phyloP scores from a whole-genome alignment of 1,140 invertebrate species.

The Drosophila arizonae region DNA sequence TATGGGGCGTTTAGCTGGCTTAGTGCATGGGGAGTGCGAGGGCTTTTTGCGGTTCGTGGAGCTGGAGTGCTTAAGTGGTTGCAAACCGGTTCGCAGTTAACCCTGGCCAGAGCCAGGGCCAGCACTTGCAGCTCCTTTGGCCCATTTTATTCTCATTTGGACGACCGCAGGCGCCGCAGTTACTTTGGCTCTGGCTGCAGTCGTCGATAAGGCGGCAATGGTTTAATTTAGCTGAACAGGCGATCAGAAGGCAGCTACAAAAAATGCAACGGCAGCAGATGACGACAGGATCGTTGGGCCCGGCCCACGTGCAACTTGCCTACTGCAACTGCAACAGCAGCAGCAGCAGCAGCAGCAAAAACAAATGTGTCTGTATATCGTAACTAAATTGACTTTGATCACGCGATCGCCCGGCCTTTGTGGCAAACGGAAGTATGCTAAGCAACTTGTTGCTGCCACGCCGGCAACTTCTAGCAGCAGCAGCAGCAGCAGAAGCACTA shows the following conservation, averaged over 20 bases:
- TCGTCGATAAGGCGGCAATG: conserved; percentile 76
- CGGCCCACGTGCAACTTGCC: conserved; percentile 56
- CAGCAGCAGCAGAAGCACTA: conserved; percentile 22
- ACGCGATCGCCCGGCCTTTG: conserved; percentile 76
- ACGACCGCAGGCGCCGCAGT: conserved; percentile 63
- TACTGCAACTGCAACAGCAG: conserved; percentile 39
- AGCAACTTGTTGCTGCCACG: conserved; percentile 76
- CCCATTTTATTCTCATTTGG: conserved; percentile 55
- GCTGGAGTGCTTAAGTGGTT: conserved; percentile 1
- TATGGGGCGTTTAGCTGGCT: conserved; percentile 36
- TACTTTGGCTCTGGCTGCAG: conserved; percentile 20
- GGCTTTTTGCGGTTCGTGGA: neutral
- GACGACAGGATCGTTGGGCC: conserved; percentile 80
- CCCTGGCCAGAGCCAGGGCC: conserved; percentile 5
- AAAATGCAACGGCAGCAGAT: conserved; percentile 62
- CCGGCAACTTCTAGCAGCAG: conserved; percentile 35
- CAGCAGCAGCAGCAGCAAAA: conserved; percentile 53
- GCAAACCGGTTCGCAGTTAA: conserved; percentile 31
- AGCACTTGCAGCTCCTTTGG: conserved; percentile 37
- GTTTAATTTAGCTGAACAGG: conserved; percentile 73
- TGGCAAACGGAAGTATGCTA: conserved; percentile 80
- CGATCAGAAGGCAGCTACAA: conserved; percentile 42
- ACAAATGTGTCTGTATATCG: conserved; percentile 81
- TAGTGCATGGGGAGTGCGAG: conserved; percentile 9
- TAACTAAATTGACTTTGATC: conserved; percentile 82